Evolutionary conservation across 2,888 invertebrate species (phyloP).

Genomic region (Drosophila anceps): DNA sequence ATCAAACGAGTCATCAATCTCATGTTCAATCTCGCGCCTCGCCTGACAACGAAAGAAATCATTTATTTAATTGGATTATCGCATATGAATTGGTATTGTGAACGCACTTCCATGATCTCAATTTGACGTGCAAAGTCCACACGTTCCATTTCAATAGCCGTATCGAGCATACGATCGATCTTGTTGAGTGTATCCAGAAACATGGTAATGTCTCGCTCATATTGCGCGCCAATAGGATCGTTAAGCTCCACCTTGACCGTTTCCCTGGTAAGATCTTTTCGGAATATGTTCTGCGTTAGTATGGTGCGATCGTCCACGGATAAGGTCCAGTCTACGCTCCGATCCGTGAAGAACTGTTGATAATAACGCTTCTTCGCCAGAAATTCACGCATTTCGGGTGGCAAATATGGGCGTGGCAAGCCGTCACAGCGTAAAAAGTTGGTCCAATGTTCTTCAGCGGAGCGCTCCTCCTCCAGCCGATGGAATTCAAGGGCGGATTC

Average conservation of each 20-base stretch:
- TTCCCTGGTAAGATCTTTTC: slow-evolving; percentile 61
- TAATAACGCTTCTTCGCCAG: slow-evolving; percentile 59
- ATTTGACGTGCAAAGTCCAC: slow-evolving; percentile 11
- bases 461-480: slow-evolving; percentile 18
- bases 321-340: slow-evolving; percentile 75
- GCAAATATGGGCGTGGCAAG: slow-evolving; percentile 72
- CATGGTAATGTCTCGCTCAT: slow-evolving; percentile 58
- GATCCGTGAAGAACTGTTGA: slow-evolving; percentile 51
- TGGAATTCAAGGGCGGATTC: slow-evolving; percentile 46
- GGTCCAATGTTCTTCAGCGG: slow-evolving; percentile 66
- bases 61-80: neutral
- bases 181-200: slow-evolving; percentile 48
- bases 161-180: slow-evolving; percentile 63
- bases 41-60: slow-evolving; percentile 38
- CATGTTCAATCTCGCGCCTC: slow-evolving; percentile 48
- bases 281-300: slow-evolving; percentile 72
- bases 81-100: neutral
- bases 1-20: slow-evolving; percentile 69
- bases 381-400: slow-evolving; percentile 73
- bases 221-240: slow-evolving; percentile 61
- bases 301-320: slow-evolving; percentile 74
- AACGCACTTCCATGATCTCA: slow-evolving; percentile 57
- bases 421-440: slow-evolving; percentile 75
- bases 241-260: slow-evolving; percentile 37
- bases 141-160: slow-evolving; percentile 47